Evolutionary conservation across 2,113 vertebrate species (phyloP), one percentile per base, ranked within the genome.

Genomic region (Otis tarda): DNA sequence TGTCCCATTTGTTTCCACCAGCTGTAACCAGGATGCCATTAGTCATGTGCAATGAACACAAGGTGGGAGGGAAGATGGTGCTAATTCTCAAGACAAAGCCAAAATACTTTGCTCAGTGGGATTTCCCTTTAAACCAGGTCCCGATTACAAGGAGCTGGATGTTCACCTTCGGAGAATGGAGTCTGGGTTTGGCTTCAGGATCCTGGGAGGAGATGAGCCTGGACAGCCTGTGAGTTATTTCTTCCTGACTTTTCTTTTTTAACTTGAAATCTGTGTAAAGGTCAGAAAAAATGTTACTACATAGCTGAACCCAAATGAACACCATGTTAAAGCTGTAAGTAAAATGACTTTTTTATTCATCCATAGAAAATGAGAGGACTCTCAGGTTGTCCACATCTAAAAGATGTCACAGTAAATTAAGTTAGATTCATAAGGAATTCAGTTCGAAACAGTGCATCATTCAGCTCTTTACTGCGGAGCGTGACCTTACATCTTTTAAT

Each of bases 101-200:
- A 94, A 84, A 81, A 94, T 60, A 10, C 55, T 80, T 94, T 90
- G 93, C 77, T 98, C 85, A 98, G 16, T 95, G 71, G 65, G 18
- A 64, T 98, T 95, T 98, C 83, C 88, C 97, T 97, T 96, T 97
- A 76, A 96, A 85, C 82, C 97, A 99, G 99, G 98, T 96, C 97
- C 98, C 2, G 99, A 99, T 95, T 99, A 98, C 97, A 99, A 99
- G 96, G 99, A 99, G 93, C 95, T 99, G 87, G 99, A 99, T 98
- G 99, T 99, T 96, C 98, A 99, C 93, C 98, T 99, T 97, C 98
- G 99, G 83, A 98, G 99, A 87, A 99, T 99, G 98, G 99, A 99
- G 96, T 99, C 99, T 70, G 99, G 99, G 55, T 99, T 99, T 93
- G 99, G 99, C 70, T 99, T 99, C 98, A 98, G 99, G 94, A 99